phyloP scores from a whole-genome alignment of 2,113 vertebrate species.

The Hyaena hyaena region DNA sequence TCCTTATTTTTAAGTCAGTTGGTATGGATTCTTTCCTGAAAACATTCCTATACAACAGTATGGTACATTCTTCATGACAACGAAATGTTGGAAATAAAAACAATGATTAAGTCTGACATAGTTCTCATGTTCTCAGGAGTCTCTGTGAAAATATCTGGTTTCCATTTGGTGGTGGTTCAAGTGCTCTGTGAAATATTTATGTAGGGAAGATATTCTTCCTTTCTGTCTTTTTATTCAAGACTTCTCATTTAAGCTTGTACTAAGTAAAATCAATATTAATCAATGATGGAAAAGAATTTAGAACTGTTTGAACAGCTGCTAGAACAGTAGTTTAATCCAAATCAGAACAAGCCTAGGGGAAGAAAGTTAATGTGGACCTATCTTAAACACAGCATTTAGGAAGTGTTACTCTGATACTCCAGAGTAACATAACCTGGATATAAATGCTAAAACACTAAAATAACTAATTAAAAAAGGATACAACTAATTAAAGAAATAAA shows the following conservation, averaged over 20 bases:
- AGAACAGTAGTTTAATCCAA: conserved; percentile 73
- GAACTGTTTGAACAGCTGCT: conserved; percentile 75
- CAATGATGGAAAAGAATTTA: conserved; percentile 73
- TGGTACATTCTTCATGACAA: background rate
- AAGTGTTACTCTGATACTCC: background rate
- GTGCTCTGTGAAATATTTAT: conserved; percentile 78
- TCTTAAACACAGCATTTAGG: background rate
- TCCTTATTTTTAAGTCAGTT: background rate
- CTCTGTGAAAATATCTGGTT: conserved; percentile 8
- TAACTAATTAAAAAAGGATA: background rate
- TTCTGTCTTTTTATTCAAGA: conserved; percentile 70
- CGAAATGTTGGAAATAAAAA: conserved; percentile 33
- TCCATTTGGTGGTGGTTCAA: conserved; percentile 63
- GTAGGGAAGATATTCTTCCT: conserved; percentile 58
- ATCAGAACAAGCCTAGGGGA: conserved; percentile 68
- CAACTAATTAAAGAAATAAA: background rate
- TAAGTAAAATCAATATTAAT: conserved; percentile 76
- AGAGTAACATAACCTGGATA: background rate
- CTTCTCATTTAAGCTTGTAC: conserved; percentile 69
- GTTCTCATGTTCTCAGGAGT: conserved; percentile 19
- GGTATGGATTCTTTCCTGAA: background rate
- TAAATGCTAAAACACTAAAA: background rate
- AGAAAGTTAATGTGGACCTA: conserved; percentile 42
- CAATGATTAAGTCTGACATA: conserved; percentile 43
- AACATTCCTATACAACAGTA: background rate